These are phyloP conservation scores for Acanthurus leucopareius DNA, from an alignment of 2,797 vertebrate species.

Conservation along the genomic window DNA sequence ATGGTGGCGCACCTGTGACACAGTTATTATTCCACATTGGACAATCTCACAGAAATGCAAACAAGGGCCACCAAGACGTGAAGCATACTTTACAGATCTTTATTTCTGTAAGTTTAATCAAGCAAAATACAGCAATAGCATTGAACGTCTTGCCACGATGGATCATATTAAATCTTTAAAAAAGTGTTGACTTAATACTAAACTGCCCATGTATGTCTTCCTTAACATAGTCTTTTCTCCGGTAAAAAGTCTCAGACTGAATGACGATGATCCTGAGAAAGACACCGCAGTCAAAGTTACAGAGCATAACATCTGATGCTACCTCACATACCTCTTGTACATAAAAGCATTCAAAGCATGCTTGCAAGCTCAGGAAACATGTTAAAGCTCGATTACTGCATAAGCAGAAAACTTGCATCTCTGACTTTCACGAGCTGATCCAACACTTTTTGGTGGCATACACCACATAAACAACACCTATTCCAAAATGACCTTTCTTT, in stretches of 20 bases:
- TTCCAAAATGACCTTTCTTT: constrained; percentile 66
- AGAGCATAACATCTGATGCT: constrained; percentile 30
- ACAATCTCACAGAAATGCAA: constrained; percentile 48
- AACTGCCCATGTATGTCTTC: constrained; percentile 35
- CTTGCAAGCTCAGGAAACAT: constrained; percentile 68
- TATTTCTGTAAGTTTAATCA: constrained; percentile 5
- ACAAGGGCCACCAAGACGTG: constrained; percentile 1
- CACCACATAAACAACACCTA: constrained; percentile 33
- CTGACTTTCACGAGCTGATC: constrained; percentile 69
- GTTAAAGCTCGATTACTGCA: constrained; percentile 30
- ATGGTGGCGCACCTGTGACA: constrained; percentile 44
- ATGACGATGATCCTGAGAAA: constrained; percentile 57
- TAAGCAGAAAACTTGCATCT: constrained; percentile 63
- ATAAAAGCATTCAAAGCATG: constrained; percentile 28
- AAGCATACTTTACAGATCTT: constrained; percentile 23
- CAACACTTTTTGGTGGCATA: constrained; percentile 44
- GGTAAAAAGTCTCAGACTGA: constrained; percentile 36
- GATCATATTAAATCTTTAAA: constrained; percentile 27
- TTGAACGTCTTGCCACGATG: not conserved
- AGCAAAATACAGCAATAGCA: constrained; percentile 16
- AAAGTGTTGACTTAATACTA: constrained; percentile 11
- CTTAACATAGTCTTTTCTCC: constrained; percentile 18
- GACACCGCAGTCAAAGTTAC: constrained; percentile 19
- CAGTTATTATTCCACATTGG: constrained; percentile 41
- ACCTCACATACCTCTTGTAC: not conserved